A percentile compares a stretch with the other conserved stretches of the same genome.
Evolutionary conservation across 1,140 invertebrate genomes (phyloP).

Genomic region (Drosophila malerkotliana): DNA sequence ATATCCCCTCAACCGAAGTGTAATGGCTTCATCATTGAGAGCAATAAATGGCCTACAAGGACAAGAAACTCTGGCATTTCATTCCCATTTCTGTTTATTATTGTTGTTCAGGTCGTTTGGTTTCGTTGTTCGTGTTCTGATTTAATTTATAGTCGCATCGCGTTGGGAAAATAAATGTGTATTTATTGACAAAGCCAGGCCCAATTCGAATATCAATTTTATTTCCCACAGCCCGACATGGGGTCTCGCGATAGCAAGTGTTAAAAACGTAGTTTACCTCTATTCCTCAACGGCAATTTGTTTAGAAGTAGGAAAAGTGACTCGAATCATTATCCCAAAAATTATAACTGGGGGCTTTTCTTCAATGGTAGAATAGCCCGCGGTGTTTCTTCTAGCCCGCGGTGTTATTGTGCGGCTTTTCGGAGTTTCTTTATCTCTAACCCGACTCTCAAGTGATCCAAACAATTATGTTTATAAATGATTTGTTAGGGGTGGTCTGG

Average conservation of each 20-base stretch:
- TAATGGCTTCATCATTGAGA: constrained; percentile 72
- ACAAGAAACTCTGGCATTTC: constrained; percentile 12
- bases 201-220: constrained; percentile 5
- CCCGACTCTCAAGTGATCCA: constrained; percentile 55
- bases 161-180: constrained; percentile 67
- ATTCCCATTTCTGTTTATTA: constrained; percentile 45
- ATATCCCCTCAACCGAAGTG: constrained; percentile 20
- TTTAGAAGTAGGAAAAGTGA: constrained; percentile 46
- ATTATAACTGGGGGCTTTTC: constrained; percentile 10
- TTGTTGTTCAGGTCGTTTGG: constrained; percentile 43
- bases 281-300: constrained; percentile 50
- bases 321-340: constrained; percentile 37
- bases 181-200: constrained; percentile 63
- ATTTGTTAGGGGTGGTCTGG: constrained; percentile 76
- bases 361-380: constrained; percentile 57
- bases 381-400: constrained; percentile 64
- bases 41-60: constrained; percentile 67
- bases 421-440: constrained; percentile 20
- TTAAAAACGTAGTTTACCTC: constrained; percentile 72
- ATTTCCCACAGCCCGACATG: constrained; percentile 19
- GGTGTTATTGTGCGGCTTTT: constrained; percentile 55
- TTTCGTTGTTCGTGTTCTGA: constrained; percentile 23
- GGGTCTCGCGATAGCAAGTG: constrained; percentile 51
- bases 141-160: constrained; percentile 70
- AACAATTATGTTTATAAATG: constrained; percentile 76